phyloP scores from a whole-genome alignment of 1,140 invertebrate species.

The Drosophila tristis region DNA sequence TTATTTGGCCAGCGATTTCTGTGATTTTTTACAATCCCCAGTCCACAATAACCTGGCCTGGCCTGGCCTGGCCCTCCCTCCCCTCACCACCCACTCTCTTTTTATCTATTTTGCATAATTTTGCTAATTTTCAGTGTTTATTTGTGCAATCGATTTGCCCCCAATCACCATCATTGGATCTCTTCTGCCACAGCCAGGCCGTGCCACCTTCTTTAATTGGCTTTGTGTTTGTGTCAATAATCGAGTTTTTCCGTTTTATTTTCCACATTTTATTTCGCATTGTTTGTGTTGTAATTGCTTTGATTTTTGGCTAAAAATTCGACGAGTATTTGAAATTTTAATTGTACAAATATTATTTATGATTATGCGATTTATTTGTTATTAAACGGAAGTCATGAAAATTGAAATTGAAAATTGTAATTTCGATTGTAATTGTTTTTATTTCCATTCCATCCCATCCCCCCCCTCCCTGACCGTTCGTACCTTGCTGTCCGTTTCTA shows the following conservation, averaged over 20 bases:
- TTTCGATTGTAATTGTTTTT: constrained; percentile 77
- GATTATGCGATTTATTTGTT: constrained; percentile 84
- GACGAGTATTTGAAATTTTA: constrained; percentile 79
- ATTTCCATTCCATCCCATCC: constrained; percentile 28
- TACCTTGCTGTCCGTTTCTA: constrained; percentile 16
- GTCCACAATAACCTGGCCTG: constrained; percentile 50
- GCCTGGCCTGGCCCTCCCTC: constrained; percentile 2
- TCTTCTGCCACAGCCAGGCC: neutral
- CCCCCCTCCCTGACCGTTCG: neutral
- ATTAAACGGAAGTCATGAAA: constrained; percentile 83
- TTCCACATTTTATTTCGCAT: constrained; percentile 80
- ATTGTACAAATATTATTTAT: constrained; percentile 80
- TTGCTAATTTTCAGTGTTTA: constrained; percentile 77
- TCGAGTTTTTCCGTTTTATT: constrained; percentile 50
- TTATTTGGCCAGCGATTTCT: constrained; percentile 71
- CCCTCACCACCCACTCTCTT: constrained; percentile 1
- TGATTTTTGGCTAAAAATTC: constrained; percentile 78
- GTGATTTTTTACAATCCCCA: constrained; percentile 64
- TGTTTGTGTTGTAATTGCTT: constrained; percentile 65
- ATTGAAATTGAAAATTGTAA: constrained; percentile 58
- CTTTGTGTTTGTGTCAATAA: constrained; percentile 79
- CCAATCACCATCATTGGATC: neutral
- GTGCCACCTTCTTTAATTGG: constrained; percentile 53
- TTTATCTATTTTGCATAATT: constrained; percentile 74
- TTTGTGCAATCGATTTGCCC: constrained; percentile 67